Conservation (phyloP, 1,140 invertebrate species). For the Panagrolaimus sp. region DNA sequence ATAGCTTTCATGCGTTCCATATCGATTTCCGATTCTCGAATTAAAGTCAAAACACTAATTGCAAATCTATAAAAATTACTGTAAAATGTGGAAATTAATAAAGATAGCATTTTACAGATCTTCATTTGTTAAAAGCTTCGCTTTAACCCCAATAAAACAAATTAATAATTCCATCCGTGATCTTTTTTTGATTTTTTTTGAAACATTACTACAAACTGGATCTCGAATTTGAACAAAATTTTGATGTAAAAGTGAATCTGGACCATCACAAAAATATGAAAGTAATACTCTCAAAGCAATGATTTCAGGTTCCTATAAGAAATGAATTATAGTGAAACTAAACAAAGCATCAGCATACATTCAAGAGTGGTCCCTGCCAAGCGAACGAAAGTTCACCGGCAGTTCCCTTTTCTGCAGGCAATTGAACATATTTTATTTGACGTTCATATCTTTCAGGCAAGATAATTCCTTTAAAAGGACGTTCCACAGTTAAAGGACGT, state of each 20-base stretch:
- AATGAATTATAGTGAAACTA: no score
- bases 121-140: constrained; percentile 65
- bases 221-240: constrained; percentile 76
- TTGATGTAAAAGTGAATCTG: constrained; percentile 75
- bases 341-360: constrained; percentile 19
- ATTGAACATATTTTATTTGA: constrained; percentile 68
- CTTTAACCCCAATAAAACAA: constrained; percentile 72
- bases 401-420: constrained; percentile 40
- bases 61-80: constrained; percentile 17
- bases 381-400: constrained; percentile 19
- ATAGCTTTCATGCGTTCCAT: constrained; percentile 71
- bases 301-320: background rate
- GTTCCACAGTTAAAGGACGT: constrained; percentile 62
- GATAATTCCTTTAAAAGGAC: constrained; percentile 69
- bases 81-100: constrained; percentile 20
- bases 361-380: constrained; percentile 18
- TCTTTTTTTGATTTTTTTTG: constrained; percentile 42
- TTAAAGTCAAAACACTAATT: constrained; percentile 34
- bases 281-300: constrained; percentile 65
- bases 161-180: constrained; percentile 65
- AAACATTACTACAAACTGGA: constrained; percentile 72
- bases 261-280: constrained; percentile 75
- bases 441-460: constrained; percentile 32
- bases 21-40: constrained; percentile 65
- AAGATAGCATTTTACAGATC: constrained; percentile 60